Conservation (phyloP, 2,113 vertebrate species). For the Amphiprion ocellaris region DNA sequence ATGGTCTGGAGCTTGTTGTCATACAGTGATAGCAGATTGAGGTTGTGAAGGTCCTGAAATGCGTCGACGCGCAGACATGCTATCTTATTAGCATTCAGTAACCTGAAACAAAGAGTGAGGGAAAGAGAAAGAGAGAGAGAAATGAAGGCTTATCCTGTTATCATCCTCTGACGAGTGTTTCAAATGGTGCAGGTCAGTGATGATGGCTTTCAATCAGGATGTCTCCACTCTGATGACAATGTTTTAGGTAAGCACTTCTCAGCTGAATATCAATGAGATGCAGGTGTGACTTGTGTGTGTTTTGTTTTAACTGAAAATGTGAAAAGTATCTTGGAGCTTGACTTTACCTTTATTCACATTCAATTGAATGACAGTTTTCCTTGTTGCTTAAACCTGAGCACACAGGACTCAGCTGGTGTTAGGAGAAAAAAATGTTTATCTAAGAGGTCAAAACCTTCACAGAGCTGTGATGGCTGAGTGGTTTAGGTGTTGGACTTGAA, state of each 20-base stretch:
- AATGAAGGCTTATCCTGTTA: constrained; percentile 40
- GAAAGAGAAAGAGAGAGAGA: background rate
- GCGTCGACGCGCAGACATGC: constrained; percentile 97
- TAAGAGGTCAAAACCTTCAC: too few species aligned
- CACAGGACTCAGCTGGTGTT: too few species aligned
- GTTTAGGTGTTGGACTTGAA: too few species aligned
- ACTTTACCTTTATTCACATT: too few species aligned
- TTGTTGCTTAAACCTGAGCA: too few species aligned
- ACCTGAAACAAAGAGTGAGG: constrained; percentile 81
- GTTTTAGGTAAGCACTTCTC: constrained; percentile 55
- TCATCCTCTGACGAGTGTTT: constrained; percentile 44
- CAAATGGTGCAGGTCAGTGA: constrained; percentile 56
- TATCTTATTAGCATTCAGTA: constrained; percentile 99
- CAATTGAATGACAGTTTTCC: too few species aligned
- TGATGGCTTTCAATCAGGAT: constrained; percentile 56
- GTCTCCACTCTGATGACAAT: constrained; percentile 49
- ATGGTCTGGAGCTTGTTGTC: constrained; percentile 99
- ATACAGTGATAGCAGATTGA: constrained; percentile 98
- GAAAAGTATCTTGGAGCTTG: too few species aligned
- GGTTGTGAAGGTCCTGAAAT: constrained; percentile 99
- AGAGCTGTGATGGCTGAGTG: too few species aligned
- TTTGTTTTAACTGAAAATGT: too few species aligned
- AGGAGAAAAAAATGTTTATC: too few species aligned
- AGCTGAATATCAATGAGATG: constrained; percentile 62
- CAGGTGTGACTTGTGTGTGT: constrained; percentile 21